A percentile compares a stretch with the other conserved stretches of the same genome.
Evolutionary conservation across 2,888 invertebrate genomes (phyloP).

Genomic region (Dexiosoma caninum): DNA sequence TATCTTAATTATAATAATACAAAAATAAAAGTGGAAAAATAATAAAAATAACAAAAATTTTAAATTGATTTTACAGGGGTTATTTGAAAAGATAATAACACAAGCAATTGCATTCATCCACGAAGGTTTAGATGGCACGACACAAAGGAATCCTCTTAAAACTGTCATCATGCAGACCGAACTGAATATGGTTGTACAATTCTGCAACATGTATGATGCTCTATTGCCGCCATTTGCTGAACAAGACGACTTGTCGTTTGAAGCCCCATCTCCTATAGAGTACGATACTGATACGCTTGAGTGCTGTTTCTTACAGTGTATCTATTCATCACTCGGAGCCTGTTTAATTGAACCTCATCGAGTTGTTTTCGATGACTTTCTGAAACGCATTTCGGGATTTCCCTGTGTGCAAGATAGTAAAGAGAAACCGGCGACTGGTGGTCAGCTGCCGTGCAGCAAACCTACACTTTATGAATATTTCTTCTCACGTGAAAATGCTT

Average conservation of each 20-base stretch:
- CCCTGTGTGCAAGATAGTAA: constrained; percentile 83
- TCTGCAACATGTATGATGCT: constrained; percentile 88
- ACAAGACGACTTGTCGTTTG: constrained; percentile 73
- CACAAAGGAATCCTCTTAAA: constrained; percentile 85
- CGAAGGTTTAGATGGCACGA: constrained; percentile 86
- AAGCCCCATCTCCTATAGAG: constrained; percentile 78
- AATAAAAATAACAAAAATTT: neutral
- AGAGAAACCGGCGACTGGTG: constrained; percentile 82
- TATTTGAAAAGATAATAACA: constrained; percentile 88
- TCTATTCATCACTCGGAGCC: constrained; percentile 92
- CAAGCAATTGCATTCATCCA: constrained; percentile 84
- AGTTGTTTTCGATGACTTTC: constrained; percentile 86
- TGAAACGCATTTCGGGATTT: constrained; percentile 83
- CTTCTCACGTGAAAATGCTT: constrained; percentile 82
- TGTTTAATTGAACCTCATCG: constrained; percentile 84
- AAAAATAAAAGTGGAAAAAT: too few relatives aligned
- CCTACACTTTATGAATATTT: constrained; percentile 90
- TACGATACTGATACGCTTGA: constrained; percentile 82
- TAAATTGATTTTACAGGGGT: constrained; percentile 69
- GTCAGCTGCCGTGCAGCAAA: constrained; percentile 85
- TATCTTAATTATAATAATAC: too few relatives aligned
- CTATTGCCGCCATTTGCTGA: constrained; percentile 79
- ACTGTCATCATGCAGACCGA: constrained; percentile 91
- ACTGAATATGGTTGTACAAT: constrained; percentile 91
- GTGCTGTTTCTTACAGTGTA: constrained; percentile 84